These are phyloP conservation scores for Cerastis rubricosa DNA, from an alignment of 2,888 invertebrate species.

Conservation along the genomic window DNA sequence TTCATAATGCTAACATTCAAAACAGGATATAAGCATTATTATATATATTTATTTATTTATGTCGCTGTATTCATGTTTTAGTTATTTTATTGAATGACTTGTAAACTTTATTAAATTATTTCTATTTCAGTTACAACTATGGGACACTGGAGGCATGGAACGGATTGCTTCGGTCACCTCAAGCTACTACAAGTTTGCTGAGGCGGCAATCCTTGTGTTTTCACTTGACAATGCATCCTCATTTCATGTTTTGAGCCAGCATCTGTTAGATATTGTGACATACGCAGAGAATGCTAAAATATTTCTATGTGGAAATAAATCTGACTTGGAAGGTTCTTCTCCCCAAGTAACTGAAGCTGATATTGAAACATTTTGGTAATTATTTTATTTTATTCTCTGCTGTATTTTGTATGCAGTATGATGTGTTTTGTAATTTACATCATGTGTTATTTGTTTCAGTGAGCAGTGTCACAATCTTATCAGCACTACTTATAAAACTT, in stretches of 20 bases:
- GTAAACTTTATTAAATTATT: conserved; percentile 17
- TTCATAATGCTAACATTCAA: neutral
- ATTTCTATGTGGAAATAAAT: conserved; percentile 98
- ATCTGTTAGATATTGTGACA: conserved; percentile 97
- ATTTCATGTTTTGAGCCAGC: conserved; percentile 97
- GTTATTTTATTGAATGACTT: conserved; percentile 30
- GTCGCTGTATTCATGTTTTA: neutral
- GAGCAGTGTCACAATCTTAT: conserved; percentile 98
- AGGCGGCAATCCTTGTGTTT: conserved; percentile 98
- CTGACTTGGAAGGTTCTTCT: conserved; percentile 93
- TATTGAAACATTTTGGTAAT: conserved; percentile 96
- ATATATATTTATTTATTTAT: neutral
- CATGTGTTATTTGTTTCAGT: conserved; percentile 84
- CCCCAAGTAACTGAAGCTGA: conserved; percentile 96
- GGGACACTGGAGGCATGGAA: conserved; percentile 99
- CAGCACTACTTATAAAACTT: conserved; percentile 96
- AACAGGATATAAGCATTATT: too few relatives aligned
- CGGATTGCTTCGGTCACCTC: conserved; percentile 98
- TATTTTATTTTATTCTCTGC: conserved; percentile 3
- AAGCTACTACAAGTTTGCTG: conserved; percentile 98
- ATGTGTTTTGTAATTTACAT: conserved; percentile 10
- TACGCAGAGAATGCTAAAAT: conserved; percentile 99
- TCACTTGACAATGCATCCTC: conserved; percentile 97
- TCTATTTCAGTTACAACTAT: conserved; percentile 94
- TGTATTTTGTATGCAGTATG: neutral